Evolutionary conservation across 1,140 invertebrate genomes (phyloP).

Genomic region (Panagrolaimus sp.): DNA sequence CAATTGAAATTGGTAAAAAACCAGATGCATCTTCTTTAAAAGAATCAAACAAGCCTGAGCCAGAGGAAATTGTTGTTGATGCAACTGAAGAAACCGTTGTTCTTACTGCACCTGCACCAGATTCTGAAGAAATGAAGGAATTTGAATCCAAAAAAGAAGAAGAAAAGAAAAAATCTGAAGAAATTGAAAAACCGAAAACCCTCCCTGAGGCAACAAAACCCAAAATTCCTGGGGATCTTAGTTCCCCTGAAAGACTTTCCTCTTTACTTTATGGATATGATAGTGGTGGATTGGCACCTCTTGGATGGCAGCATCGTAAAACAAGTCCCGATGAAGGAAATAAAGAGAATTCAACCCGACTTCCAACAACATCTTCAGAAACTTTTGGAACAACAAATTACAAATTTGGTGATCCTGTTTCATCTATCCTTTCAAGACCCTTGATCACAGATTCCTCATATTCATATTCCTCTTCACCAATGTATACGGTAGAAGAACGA

Average conservation of each 20-base stretch:
- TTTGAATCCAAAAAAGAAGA: not conserved
- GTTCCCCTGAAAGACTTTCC: conserved; percentile 5
- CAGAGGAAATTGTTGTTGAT: not conserved
- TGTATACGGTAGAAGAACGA: conserved; percentile 1
- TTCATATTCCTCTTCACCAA: not conserved
- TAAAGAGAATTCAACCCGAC: not conserved
- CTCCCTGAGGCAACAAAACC: not conserved
- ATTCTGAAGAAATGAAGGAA: not conserved
- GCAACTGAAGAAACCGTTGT: not conserved
- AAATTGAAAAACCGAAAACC: not conserved
- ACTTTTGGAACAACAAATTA: not conserved
- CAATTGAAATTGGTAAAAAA: not conserved
- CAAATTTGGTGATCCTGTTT: not conserved
- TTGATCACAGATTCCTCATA: no score
- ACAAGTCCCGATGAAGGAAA: not conserved
- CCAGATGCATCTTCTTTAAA: not conserved
- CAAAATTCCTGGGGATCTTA: not conserved
- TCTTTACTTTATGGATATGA: conserved; percentile 7
- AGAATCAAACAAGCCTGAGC: not conserved
- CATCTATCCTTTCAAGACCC: not conserved
- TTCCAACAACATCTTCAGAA: not conserved
- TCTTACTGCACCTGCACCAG: not conserved
- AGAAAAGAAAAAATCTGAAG: not conserved
- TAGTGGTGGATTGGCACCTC: not conserved
- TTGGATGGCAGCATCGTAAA: not conserved